Evolutionary conservation across 2,113 vertebrate genomes (phyloP).

Genomic region (Lophura nycthemera): DNA sequence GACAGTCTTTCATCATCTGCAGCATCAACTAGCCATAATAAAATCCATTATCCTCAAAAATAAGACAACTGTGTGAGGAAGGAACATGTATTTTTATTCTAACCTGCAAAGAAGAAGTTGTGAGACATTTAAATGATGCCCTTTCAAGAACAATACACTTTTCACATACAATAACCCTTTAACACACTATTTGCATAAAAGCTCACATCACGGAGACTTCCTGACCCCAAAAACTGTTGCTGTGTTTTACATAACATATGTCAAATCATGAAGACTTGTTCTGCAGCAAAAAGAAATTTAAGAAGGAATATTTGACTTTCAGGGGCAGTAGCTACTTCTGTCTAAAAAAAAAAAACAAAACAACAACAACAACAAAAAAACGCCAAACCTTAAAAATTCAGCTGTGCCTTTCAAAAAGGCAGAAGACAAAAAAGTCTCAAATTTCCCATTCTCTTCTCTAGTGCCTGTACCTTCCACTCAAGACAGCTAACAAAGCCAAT

Average conservation of each 20-base stretch:
- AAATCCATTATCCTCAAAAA: constrained; percentile 37
- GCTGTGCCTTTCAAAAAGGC: neutral
- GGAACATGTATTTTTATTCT: constrained; percentile 53
- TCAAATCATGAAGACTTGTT: neutral
- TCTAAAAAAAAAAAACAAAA: neutral
- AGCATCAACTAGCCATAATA: constrained; percentile 52
- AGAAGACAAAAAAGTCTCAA: neutral
- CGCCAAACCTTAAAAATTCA: neutral
- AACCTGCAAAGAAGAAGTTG: constrained; percentile 80
- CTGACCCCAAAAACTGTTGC: neutral
- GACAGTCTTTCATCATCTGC: constrained; percentile 13
- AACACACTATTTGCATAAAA: neutral
- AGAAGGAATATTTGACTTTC: neutral
- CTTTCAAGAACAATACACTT: neutral
- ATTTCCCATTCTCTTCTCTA: neutral
- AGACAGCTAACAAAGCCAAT: neutral
- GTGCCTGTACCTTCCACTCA: neutral
- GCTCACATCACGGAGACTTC: neutral
- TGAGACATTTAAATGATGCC: constrained; percentile 62
- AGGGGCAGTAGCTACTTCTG: neutral
- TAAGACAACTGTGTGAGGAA: constrained; percentile 34
- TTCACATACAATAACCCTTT: neutral
- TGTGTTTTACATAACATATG: neutral
- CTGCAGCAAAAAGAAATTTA: neutral
- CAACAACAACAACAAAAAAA: no score